Evolutionary conservation across 2,113 vertebrate genomes (phyloP), one percentile per base, ranked within the genome.

Genomic region (Chaetorhynchus papuensis): DNA sequence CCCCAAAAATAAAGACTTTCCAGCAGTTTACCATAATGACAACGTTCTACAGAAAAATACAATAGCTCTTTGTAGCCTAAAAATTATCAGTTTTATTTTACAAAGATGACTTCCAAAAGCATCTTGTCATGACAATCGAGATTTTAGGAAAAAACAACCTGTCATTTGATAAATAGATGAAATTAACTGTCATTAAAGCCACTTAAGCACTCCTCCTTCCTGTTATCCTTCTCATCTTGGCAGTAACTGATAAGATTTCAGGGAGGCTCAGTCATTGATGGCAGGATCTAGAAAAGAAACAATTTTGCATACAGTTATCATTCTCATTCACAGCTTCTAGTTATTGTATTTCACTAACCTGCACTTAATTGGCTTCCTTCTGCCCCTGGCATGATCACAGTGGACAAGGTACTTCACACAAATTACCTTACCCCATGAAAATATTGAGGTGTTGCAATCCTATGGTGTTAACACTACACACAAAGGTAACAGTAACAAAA

Each of bases 261-360:
- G 94, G 72, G 77, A 97, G 70, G 82, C 27, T 92, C 93, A 95
- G 82, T 94, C 89, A 82, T 11, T 33, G 57, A 92, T 6, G 44
- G 87, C 69, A 94, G 95, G 89, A 96, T 95, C 96, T 97, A 96
- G 92, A 96, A 94, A 84, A 89, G 78, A 96, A 95, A 93, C 76
- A 93, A 83, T 79, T 96, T 95, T 93, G 26, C 74, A 93, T 31
- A 94, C 33, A 90, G 94, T 95, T 95, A 93, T 59, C 57, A 59
- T 80, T 89, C 7, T 2, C 56, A 89, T 54, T 64, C 79, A 91
- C 89, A 88, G 68, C 33, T 91, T 79, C 79, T 70, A 83, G 44
- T 21, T 91, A 76, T 1, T 77, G 27, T 30, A 83, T 88, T 93
- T 88, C 82, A 72, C 83, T 66, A 82, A 77, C n/a, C n/a, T 50